Evolutionary conservation across 2,888 invertebrate species (phyloP).

Genomic region (Tinea trinotella): DNA sequence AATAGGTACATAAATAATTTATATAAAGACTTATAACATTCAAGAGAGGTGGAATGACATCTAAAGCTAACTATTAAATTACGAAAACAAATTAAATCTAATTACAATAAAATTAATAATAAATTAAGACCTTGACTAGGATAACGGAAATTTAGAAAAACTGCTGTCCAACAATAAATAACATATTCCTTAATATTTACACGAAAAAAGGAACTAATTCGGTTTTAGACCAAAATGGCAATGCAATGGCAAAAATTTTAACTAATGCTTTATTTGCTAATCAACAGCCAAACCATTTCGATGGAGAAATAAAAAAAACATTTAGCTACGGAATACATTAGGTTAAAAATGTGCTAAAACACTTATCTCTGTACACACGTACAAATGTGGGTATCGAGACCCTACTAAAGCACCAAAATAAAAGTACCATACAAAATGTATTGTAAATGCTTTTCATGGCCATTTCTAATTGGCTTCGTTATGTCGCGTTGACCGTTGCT

Average conservation of each 20-base stretch:
- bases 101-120: conserved; percentile 53
- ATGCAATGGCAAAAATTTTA: conserved; percentile 63
- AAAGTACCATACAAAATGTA: conserved; percentile 6
- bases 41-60: conserved; percentile 44
- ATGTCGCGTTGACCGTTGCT: not conserved
- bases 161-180: conserved; percentile 50
- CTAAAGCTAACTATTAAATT: conserved; percentile 45
- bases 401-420: conserved; percentile 1
- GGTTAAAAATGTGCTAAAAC: conserved; percentile 14
- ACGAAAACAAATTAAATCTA: conserved; percentile 20
- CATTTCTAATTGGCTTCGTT: not conserved
- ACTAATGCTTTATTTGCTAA: conserved; percentile 43
- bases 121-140: conserved; percentile 67
- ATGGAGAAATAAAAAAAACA: not conserved
- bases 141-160: conserved; percentile 52
- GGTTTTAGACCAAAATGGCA: conserved; percentile 67
- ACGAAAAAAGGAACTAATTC: conserved; percentile 66
- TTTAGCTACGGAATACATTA: conserved; percentile 9
- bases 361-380: conserved; percentile 2
- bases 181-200: conserved; percentile 67
- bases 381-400: not conserved
- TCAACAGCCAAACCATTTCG: conserved; percentile 39
- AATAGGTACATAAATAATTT: conserved; percentile 24
- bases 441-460: not conserved
- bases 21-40: conserved; percentile 27